These are phyloP conservation scores for Nycticryphes semicollaris DNA, from an alignment of 2,113 vertebrate genomes.

Conservation along the genomic window DNA sequence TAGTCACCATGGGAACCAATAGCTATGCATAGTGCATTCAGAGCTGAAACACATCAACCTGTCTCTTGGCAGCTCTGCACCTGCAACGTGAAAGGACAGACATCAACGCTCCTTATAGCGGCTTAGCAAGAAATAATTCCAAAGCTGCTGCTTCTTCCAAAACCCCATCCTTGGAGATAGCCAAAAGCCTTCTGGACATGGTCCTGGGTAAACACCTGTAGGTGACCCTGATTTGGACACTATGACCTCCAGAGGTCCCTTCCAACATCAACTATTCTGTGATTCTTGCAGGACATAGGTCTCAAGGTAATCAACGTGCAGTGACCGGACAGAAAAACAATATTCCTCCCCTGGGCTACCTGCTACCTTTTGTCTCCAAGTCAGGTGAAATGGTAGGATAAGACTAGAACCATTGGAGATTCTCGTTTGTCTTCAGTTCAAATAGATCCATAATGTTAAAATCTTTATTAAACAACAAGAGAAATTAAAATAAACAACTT, in stretches of 20 bases:
- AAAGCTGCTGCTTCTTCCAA: background rate
- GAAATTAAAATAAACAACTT: background rate
- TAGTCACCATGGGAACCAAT: background rate
- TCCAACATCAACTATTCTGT: background rate
- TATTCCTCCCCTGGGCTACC: background rate
- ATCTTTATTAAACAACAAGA: background rate
- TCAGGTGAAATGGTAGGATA: background rate
- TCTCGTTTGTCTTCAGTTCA: background rate
- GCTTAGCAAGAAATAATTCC: background rate
- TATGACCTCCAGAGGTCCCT: background rate
- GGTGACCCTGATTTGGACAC: background rate
- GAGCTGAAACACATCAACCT: background rate
- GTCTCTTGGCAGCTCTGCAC: background rate
- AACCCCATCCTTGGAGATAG: background rate
- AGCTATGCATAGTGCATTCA: background rate
- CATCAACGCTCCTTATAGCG: background rate
- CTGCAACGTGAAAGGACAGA: accelerated
- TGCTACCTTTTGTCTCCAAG: background rate
- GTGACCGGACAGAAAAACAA: background rate
- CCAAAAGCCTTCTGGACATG: background rate
- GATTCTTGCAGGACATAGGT: background rate
- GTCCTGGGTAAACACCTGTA: background rate
- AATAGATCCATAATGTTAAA: background rate
- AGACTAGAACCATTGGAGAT: background rate
- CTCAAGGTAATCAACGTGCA: background rate